phyloP scores from a whole-genome alignment of 1,140 invertebrate genomes.

The Steinernema khuongi region DNA sequence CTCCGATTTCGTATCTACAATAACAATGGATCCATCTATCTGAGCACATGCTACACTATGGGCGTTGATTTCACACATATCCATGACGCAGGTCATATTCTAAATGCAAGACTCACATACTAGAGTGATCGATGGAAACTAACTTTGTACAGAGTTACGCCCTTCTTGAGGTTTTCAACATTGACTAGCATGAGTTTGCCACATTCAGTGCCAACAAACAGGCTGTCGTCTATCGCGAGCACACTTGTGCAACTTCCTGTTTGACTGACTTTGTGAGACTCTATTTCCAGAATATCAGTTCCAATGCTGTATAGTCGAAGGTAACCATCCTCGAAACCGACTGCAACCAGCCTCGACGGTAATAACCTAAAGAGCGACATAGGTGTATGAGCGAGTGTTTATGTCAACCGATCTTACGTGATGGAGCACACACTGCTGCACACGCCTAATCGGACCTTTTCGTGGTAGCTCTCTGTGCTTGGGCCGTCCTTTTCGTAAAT shows the following conservation, averaged over 20 bases:
- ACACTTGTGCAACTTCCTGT: too few relatives aligned
- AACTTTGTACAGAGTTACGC: too few relatives aligned
- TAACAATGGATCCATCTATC: neutral
- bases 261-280: too few relatives aligned
- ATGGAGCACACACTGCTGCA: neutral
- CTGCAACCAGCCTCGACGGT: neutral
- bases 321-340: neutral
- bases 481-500: too few relatives aligned
- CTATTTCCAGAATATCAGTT: too few relatives aligned
- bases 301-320: neutral
- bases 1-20: neutral
- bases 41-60: neutral
- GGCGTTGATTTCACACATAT: neutral
- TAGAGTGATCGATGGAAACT: too few relatives aligned
- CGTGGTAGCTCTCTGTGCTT: too few relatives aligned
- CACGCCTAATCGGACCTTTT: neutral
- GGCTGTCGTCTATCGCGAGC: too few relatives aligned
- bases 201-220: too few relatives aligned
- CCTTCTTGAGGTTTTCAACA: too few relatives aligned
- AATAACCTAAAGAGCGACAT: neutral
- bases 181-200: too few relatives aligned
- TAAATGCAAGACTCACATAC: neutral
- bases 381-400: too few relatives aligned
- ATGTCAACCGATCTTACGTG: neutral
- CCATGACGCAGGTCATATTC: neutral